Conservation (phyloP, 2,113 vertebrate species). For the Microtus pennsylvanicus region DNA sequence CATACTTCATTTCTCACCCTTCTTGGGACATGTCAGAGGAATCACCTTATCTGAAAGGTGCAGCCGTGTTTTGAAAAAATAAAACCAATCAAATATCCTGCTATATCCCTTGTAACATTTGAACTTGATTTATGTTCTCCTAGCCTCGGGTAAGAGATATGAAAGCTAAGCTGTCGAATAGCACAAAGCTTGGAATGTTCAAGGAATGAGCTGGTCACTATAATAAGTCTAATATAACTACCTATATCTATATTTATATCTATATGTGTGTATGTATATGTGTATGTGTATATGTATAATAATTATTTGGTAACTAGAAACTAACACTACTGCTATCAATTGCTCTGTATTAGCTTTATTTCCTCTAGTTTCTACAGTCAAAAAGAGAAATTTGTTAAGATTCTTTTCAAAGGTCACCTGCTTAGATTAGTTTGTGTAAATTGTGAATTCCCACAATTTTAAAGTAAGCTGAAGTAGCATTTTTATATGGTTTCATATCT, state of each 20-base stretch:
- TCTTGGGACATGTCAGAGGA: background rate
- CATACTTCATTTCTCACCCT: background rate
- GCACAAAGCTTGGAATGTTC: background rate
- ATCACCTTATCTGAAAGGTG: background rate
- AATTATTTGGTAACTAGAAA: background rate
- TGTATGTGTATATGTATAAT: no score
- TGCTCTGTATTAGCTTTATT: background rate
- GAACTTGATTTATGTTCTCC: background rate
- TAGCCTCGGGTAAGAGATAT: background rate
- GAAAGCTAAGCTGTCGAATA: background rate
- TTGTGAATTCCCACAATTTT: background rate
- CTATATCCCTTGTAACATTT: background rate
- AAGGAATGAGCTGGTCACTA: background rate
- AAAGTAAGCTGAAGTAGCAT: background rate
- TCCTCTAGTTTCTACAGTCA: background rate
- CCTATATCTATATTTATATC: no score
- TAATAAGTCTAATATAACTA: background rate
- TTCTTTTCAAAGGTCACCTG: background rate
- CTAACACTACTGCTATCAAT: background rate
- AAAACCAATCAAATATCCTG: background rate
- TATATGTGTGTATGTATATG: background rate
- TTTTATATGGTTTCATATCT: slow-evolving; percentile 31
- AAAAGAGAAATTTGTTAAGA: background rate
- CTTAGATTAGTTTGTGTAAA: background rate
- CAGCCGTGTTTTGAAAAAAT: background rate